A percentile compares a stretch with the other conserved stretches of the same genome.
Conservation (phyloP, 1,140 invertebrate genomes). For the Sycophila sp. region DNA sequence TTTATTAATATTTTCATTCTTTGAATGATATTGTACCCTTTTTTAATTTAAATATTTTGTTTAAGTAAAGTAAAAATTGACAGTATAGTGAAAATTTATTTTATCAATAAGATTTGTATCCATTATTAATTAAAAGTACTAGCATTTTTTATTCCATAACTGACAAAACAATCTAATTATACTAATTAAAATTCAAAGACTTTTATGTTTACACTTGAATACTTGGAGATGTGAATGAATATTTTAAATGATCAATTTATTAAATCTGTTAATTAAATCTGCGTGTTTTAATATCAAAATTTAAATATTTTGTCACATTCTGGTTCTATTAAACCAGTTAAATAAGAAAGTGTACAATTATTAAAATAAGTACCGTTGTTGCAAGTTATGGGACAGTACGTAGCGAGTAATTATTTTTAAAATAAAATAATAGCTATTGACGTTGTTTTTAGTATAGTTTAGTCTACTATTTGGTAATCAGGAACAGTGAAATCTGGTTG, state of each 20-base stretch:
- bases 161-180: no score
- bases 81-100: no score
- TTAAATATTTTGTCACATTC: not conserved
- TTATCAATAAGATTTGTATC: no score
- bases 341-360: not conserved
- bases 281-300: not conserved
- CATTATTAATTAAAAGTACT: no score
- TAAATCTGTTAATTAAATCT: not conserved
- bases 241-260: not conserved
- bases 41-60: no score
- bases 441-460: not conserved
- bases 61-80: no score
- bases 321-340: not conserved
- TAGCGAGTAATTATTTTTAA: not conserved
- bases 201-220: no score
- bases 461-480: not conserved
- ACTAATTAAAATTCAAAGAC: no score
- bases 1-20: not conserved
- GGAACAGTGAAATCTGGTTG: not conserved
- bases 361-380: not conserved
- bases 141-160: no score
- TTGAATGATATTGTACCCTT: no score
- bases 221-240: no score
- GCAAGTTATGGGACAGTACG: not conserved
- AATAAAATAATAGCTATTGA: not conserved